Evolutionary conservation across 2,113 vertebrate genomes (phyloP).

Genomic region (Chionomys nivalis): DNA sequence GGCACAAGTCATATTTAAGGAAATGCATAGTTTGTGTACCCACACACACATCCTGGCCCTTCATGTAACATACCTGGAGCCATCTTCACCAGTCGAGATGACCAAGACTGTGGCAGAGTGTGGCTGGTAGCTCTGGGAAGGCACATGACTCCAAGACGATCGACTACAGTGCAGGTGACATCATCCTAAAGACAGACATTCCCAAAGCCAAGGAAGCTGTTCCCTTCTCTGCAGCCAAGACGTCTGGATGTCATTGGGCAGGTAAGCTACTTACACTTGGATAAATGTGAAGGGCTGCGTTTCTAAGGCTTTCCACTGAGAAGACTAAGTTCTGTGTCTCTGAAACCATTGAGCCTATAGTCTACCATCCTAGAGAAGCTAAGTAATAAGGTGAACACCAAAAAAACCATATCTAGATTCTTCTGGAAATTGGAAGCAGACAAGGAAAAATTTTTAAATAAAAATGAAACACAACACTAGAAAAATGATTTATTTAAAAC

Average conservation of each 20-base stretch:
- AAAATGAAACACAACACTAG: neutral
- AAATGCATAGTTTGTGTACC: neutral
- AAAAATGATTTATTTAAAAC: too few relatives aligned
- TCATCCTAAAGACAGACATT: neutral
- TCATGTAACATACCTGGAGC: neutral
- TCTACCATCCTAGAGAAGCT: too few relatives aligned
- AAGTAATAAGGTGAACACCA: too few relatives aligned
- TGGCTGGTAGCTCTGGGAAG: neutral
- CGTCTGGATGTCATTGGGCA: neutral
- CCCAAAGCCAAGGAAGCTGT: neutral
- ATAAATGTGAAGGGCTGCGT: neutral
- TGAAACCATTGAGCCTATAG: neutral
- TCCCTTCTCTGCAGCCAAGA: neutral
- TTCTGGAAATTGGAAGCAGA: too few relatives aligned
- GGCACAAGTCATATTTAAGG: slow-evolving; percentile 25
- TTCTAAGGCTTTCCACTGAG: neutral
- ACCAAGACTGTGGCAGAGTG: neutral
- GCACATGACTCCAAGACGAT: neutral
- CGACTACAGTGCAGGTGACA: neutral
- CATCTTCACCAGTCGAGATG: neutral
- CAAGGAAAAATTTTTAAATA: neutral
- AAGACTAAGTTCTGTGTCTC: neutral
- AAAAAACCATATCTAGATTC: too few relatives aligned
- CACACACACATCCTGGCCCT: neutral
- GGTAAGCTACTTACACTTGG: neutral